Base-by-base conservation (phyloP, 1,140 invertebrate genomes). In the Ceratoteleas bidentatus region DNA sequence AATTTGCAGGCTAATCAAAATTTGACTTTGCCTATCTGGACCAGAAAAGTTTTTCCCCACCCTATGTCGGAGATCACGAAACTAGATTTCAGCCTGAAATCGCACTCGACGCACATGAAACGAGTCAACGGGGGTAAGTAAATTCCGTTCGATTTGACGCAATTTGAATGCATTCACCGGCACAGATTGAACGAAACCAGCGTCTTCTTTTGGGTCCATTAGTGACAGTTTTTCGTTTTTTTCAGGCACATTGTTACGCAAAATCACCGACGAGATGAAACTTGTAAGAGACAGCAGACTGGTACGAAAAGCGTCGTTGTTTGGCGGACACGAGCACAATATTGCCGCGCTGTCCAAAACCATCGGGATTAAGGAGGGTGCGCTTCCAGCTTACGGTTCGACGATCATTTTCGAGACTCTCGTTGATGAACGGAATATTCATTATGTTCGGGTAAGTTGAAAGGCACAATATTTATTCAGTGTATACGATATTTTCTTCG, bases 1-100 rank as follows among this genome's bases (percentile, higher is more conserved):
- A 7, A 9, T 62, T 83, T 82, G 33, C 40, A 90, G 90, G 70
- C 76, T 1, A 83, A 83, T 11, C 87, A 91, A 82, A 90, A 90
- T 79, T 75, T 91, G 56, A 87, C 85, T 3, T 56, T 91, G 2
- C 90, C 90, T n/a, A 52, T 81, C 13, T 91, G 90, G 90, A 88
- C 88, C 0, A 66, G 74, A 32, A 77, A 83, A 16, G 87, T 90
- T 0, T 90, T 84, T 58, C 90, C 90, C 4, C 85, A 75, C 75
- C 86, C 87, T 0, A 88, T 91, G 88, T 74, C 81, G 14, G 88
- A 91, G n/a, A 87, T 91, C 8, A 74, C 86, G 0, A 78, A 77
- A 11, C 33, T 88, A 11, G 86, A 89, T 24, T 91, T 90, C 24
- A 81, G 85, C 69, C 61, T 90, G 0, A 81, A 86, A 43, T 91